Evolutionary conservation across 2,888 invertebrate genomes (phyloP), one percentile per base, ranked within the genome.

Genomic region (Agrochola lychnidis): DNA sequence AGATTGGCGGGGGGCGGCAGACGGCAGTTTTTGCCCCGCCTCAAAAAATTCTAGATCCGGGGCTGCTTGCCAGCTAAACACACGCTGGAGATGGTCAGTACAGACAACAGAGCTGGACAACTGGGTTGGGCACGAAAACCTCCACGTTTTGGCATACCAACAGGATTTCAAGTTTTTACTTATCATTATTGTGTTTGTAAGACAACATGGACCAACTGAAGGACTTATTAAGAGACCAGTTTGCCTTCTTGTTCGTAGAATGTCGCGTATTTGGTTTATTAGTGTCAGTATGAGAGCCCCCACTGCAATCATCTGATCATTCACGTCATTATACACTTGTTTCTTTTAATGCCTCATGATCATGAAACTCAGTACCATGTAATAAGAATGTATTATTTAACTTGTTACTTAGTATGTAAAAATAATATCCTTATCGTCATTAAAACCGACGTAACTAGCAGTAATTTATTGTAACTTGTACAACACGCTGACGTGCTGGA

Each of bases 401-500:
- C 62, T 79, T 51, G 9, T 45, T 14, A 30, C n/a, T 14, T 25
- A 62, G 12, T 51, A 9, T 19, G 9, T 22, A 53, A 5, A 67
- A 45, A 16, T 61, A 61, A 36, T 67, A 66, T 19, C n/a, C 51
- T 19, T 40, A 62, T 36, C 57, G 45, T 70, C 69, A 78, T 59
- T 72, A 57, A 25, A 63, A 64, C 36, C 61, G 61, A 73, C 66
- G 51, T 70, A 78, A 63, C 36, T 14, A 63, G 25, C 48, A 63
- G 19, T 78, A 42, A 78, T 63, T 70, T 70, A 48, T 57, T 64
- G 56, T 57, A 19, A n/a, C 10, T 68, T 64, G 59, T 82, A 74
- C 48, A 67, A 77, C 56, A 48, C 3, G 25, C 25, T 83, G 71
- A 72, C 74, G 56, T 74, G 45, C 59, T 59, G 40, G 56, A 71